These are phyloP conservation scores for Drosophila siamana DNA, from an alignment of 2,888 invertebrate species.

Conservation along the genomic window DNA sequence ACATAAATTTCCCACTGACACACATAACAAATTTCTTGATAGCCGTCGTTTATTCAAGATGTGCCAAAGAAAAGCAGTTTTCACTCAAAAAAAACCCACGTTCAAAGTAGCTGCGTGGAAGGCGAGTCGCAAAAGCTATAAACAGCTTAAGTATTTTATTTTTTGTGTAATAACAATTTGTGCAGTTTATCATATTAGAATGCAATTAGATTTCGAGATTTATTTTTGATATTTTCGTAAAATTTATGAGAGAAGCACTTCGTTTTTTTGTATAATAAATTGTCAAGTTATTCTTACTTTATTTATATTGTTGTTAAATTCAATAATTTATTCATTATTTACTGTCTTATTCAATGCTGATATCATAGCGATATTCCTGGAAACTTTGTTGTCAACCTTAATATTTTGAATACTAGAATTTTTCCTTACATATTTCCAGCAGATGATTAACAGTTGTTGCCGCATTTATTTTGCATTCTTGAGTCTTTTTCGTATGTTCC, in stretches of 20 bases:
- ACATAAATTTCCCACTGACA: conserved; percentile 63
- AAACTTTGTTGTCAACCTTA: no score
- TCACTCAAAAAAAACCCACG: conserved; percentile 20
- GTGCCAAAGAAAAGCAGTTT: conserved; percentile 36
- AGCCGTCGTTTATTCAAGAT: conserved; percentile 54
- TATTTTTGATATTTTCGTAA: not conserved
- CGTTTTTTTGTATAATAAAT: no score
- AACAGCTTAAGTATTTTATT: conserved; percentile 15
- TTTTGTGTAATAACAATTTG: not conserved
- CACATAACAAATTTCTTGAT: conserved; percentile 52
- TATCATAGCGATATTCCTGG: no score
- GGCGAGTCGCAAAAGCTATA: conserved; percentile 9
- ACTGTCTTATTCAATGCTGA: no score
- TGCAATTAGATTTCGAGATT: not conserved
- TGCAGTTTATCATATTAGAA: conserved; percentile 9
- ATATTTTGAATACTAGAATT: no score
- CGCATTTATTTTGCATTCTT: not conserved
- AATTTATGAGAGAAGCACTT: no score
- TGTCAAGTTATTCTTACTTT: no score
- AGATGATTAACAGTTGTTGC: not conserved
- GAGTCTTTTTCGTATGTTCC: not conserved
- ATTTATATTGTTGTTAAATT: no score
- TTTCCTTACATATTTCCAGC: not conserved
- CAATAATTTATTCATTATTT: no score
- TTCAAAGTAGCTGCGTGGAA: not conserved